A percentile compares a stretch with the other conserved stretches of the same genome.
Evolutionary conservation across 1,140 invertebrate species (phyloP).

Genomic region (Hetaerina americana): DNA sequence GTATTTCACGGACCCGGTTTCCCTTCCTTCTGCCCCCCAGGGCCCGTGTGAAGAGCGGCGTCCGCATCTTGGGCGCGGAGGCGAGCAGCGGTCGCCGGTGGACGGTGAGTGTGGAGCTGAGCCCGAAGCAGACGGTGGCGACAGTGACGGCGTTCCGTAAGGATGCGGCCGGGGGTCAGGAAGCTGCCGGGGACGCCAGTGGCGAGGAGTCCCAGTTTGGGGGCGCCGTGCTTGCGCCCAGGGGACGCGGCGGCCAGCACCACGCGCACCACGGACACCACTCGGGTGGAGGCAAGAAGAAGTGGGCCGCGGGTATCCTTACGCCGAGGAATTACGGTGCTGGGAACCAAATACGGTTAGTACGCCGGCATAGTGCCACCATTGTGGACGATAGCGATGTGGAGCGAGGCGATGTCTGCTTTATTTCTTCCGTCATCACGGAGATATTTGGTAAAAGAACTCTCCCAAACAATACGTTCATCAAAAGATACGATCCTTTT

Average conservation of each 20-base stretch:
- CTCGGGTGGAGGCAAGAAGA: neutral
- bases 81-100: constrained; percentile 54
- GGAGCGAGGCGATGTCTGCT: too few species aligned
- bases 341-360: neutral
- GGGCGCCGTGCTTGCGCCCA: neutral
- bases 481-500: too few species aligned
- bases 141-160: constrained; percentile 71
- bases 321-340: neutral
- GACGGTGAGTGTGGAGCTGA: constrained; percentile 72
- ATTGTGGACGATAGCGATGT: too few species aligned
- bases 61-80: constrained; percentile 67
- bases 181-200: neutral
- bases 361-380: too few species aligned
- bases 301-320: neutral
- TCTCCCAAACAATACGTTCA: too few species aligned
- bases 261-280: neutral
- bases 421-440: too few species aligned
- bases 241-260: neutral
- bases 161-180: constrained; percentile 17
- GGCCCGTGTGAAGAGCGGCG: constrained; percentile 70
- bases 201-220: too few species aligned
- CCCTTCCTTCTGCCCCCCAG: constrained; percentile 34
- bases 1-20: too few species aligned
- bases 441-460: too few species aligned
- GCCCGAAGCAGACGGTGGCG: constrained; percentile 66